phyloP scores from a whole-genome alignment of 2,797 vertebrate species.

The Tragelaphus oryx region DNA sequence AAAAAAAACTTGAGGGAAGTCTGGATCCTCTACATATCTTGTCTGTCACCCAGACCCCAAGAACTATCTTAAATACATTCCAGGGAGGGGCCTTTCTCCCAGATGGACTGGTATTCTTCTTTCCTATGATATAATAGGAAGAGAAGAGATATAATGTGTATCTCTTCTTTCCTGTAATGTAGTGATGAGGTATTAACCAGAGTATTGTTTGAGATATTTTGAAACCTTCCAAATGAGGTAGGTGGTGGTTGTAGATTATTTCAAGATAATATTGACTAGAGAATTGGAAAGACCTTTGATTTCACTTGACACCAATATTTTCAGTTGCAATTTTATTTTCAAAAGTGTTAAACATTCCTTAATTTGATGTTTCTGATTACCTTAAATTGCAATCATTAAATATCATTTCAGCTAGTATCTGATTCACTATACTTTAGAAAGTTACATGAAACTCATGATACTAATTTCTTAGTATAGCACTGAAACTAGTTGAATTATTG shows the following conservation, averaged over 20 bases:
- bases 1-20: background rate
- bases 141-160: background rate
- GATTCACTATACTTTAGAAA: constrained; percentile 42
- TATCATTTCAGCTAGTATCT: background rate
- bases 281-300: constrained; percentile 34
- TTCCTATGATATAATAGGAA: background rate
- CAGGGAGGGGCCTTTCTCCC: background rate
- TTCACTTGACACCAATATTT: constrained; percentile 37
- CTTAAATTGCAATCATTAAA: constrained; percentile 39
- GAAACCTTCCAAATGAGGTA: background rate
- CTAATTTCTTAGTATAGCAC: constrained; percentile 24
- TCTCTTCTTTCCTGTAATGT: background rate
- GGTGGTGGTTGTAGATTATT: background rate
- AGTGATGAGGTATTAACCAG: background rate
- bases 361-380: constrained; percentile 40
- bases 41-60: background rate
- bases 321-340: constrained; percentile 41
- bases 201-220: background rate
- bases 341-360: background rate
- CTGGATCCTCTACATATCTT: background rate
- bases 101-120: background rate
- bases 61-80: background rate
- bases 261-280: background rate
- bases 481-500: constrained; percentile 43
- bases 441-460: background rate